Evolutionary conservation across 2,113 vertebrate genomes (phyloP).

Genomic region (Micromys minutus): DNA sequence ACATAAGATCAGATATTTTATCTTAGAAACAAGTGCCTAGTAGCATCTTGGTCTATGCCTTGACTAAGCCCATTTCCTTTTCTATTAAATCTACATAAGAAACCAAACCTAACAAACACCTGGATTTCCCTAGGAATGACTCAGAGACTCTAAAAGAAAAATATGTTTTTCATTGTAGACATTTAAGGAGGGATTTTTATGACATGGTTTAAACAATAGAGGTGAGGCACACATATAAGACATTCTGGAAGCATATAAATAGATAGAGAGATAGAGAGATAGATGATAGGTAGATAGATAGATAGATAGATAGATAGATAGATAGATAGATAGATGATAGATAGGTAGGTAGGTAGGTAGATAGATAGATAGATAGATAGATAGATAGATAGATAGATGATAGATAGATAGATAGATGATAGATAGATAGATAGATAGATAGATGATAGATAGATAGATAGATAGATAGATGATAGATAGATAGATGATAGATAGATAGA

Average conservation of each 20-base stretch:
- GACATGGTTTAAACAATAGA: background rate
- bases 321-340: no score
- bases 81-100: background rate
- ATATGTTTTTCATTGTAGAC: background rate
- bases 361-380: no score
- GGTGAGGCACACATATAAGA: background rate
- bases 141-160: background rate
- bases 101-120: background rate
- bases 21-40: background rate
- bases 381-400: no score
- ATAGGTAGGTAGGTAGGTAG: no score
- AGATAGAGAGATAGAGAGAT: no score
- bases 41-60: background rate
- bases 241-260: background rate
- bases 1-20: background rate
- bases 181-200: background rate
- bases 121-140: background rate
- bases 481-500: no score
- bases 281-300: no score
- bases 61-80: background rate
- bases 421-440: no score
- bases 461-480: no score
- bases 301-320: no score
- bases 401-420: no score
- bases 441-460: no score